Conservation (phyloP, 2,888 invertebrate genomes). For the Amiota minor region DNA sequence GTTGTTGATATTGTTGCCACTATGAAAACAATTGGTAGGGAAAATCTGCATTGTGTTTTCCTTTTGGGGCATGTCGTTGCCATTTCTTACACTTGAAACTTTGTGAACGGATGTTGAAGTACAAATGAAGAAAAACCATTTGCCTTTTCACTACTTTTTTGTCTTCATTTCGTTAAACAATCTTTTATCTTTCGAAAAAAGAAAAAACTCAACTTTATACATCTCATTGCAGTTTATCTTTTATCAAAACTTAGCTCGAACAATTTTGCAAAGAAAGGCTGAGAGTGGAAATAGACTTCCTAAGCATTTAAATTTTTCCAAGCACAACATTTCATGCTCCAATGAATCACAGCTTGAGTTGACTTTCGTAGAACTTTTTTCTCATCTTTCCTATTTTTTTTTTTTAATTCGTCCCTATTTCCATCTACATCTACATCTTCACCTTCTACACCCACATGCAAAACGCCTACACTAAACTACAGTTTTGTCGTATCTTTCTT, state of each 20-base stretch:
- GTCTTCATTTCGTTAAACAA: background rate
- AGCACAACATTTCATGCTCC: no score
- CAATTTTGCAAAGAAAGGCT: no score
- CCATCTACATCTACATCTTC: no score
- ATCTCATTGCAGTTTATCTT: slow-evolving; percentile 30
- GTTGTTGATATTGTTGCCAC: background rate
- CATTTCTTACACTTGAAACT: slow-evolving; percentile 20
- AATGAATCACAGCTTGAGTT: no score
- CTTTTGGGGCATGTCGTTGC: slow-evolving; percentile 22
- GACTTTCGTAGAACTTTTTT: no score
- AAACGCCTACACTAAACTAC: no score
- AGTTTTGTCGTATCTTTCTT: no score
- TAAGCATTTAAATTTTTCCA: no score
- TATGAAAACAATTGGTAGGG: slow-evolving; percentile 29
- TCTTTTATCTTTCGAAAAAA: background rate
- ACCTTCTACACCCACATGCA: no score
- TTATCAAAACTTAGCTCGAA: background rate
- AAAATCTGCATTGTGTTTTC: slow-evolving; percentile 28
- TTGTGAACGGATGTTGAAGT: slow-evolving; percentile 23
- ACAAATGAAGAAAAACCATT: background rate
- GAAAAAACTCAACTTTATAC: slow-evolving; percentile 28
- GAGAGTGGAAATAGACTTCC: no score
- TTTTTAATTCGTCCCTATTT: no score
- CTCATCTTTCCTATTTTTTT: no score
- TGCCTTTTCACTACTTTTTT: slow-evolving; percentile 4